Conservation (phyloP, 2,888 invertebrate genomes). For the Heteromurus nitidus region DNA sequence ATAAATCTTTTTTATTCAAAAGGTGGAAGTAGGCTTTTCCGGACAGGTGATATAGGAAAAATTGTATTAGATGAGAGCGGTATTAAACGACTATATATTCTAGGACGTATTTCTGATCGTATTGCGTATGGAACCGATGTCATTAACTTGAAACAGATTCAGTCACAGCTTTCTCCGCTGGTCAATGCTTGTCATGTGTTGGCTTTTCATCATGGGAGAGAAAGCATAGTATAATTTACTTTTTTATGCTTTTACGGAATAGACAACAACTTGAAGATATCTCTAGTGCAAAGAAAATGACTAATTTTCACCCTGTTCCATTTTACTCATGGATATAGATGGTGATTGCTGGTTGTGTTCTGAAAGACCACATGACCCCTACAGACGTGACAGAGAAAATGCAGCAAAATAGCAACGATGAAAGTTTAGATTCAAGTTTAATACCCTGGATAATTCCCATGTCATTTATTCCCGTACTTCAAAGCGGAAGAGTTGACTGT, state of each 20-base stretch:
- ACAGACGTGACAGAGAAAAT: neutral
- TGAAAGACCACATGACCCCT: neutral
- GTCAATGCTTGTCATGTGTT: neutral
- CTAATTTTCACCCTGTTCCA: neutral
- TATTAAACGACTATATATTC: slow-evolving; percentile 10
- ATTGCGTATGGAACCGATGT: neutral
- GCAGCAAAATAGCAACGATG: neutral
- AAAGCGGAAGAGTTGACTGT: slow-evolving; percentile 14
- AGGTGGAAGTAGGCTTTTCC: neutral
- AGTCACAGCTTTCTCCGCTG: neutral
- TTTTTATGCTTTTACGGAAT: neutral
- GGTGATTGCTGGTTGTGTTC: slow-evolving; percentile 3
- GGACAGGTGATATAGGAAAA: slow-evolving; percentile 27
- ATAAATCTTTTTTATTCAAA: neutral
- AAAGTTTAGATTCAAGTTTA: neutral
- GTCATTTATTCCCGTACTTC: neutral
- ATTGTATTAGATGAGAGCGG: slow-evolving; percentile 1
- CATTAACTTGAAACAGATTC: neutral
- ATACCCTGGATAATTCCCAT: slow-evolving; percentile 17
- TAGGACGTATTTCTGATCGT: neutral
- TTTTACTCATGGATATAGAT: neutral
- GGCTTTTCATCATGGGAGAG: slow-evolving; percentile 13
- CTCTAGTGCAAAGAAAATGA: neutral
- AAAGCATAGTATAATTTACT: neutral
- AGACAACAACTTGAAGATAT: neutral